Conservation (phyloP, 2,797 vertebrate species). For the Schizopygopsis pylzovi region DNA sequence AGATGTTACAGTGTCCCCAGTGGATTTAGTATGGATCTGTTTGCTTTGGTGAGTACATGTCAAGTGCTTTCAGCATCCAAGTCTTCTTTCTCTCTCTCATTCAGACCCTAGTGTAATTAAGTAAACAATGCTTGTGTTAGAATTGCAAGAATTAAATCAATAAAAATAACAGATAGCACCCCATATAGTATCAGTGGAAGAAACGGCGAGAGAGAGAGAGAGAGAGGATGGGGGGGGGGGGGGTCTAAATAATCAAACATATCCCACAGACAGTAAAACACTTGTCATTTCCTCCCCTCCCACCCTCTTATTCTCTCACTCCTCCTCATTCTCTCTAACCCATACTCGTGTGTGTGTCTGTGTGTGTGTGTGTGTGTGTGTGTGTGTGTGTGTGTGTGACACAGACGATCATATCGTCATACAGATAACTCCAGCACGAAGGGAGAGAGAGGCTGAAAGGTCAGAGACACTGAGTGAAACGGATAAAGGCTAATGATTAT, state of each 20-base stretch:
- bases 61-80: constrained; percentile 39
- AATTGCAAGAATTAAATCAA: constrained; percentile 37
- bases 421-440: constrained; percentile 77
- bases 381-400: constrained; percentile 40
- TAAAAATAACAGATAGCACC: constrained; percentile 33
- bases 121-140: constrained; percentile 38
- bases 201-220: not conserved
- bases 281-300: constrained; percentile 25
- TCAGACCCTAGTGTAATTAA: constrained; percentile 44
- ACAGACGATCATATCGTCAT: constrained; percentile 77
- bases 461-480: constrained; percentile 82
- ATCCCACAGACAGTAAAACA: constrained; percentile 26
- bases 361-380: not conserved
- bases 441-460: constrained; percentile 75
- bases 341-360: constrained; percentile 6
- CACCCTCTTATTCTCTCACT: constrained; percentile 34
- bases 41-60: constrained; percentile 37
- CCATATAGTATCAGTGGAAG: not conserved
- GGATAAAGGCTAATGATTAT: constrained; percentile 89
- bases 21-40: constrained; percentile 47
- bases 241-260: constrained; percentile 30
- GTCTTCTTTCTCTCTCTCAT: constrained; percentile 14
- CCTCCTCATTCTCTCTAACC: constrained; percentile 21
- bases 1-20: constrained; percentile 30
- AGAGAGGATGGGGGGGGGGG: not conserved